A percentile compares a stretch with the other conserved stretches of the same genome.
phyloP scores from a whole-genome alignment of 2,888 invertebrate genomes.

The Leistus spinibarbis region DNA sequence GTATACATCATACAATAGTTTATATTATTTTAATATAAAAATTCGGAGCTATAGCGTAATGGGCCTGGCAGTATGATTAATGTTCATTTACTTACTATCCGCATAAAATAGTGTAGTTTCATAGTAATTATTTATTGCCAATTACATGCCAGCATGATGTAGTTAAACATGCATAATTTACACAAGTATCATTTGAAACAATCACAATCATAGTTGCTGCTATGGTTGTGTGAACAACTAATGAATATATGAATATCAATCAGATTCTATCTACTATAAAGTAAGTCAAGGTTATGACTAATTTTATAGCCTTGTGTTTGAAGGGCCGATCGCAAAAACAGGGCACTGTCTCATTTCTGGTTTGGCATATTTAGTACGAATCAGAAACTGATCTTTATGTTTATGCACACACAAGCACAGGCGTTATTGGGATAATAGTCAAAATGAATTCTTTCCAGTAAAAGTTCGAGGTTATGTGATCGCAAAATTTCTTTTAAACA shows the following conservation, averaged over 20 bases:
- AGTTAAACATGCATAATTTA: constrained; percentile 17
- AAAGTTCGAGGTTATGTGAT: too few relatives aligned
- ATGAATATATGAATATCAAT: constrained; percentile 30
- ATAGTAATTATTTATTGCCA: constrained; percentile 12
- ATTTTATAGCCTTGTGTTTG: neutral
- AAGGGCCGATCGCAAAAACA: neutral
- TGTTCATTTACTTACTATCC: neutral
- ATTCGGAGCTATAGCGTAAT: neutral
- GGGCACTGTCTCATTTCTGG: neutral
- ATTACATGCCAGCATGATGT: constrained; percentile 11
- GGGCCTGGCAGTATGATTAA: neutral
- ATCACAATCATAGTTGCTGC: constrained; percentile 6
- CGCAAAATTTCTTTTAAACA: too few relatives aligned
- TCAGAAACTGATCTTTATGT: neutral
- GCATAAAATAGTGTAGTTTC: neutral
- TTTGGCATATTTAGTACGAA: neutral
- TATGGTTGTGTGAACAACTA: constrained; percentile 8
- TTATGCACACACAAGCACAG: too few relatives aligned
- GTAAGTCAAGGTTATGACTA: constrained; percentile 16
- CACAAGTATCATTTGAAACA: constrained; percentile 27
- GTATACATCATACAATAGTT: too few relatives aligned
- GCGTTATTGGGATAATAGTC: too few relatives aligned
- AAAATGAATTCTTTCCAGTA: too few relatives aligned
- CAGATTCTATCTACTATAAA: constrained; percentile 1
- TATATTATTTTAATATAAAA: neutral